phyloP scores from a whole-genome alignment of 2,113 vertebrate genomes.

The Eleginops maclovinus region DNA sequence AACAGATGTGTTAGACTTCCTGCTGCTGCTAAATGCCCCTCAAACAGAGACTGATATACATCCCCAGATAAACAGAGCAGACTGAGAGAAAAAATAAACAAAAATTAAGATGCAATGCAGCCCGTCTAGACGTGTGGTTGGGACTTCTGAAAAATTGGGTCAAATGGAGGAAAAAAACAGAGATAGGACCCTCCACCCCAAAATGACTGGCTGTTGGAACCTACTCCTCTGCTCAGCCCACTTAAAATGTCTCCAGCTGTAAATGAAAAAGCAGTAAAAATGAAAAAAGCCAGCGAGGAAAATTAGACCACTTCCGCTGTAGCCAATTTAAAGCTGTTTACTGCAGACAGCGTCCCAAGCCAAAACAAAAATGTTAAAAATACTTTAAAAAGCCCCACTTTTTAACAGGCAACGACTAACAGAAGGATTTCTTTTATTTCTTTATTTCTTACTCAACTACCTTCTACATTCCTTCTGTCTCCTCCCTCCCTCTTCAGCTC shows the following conservation, averaged over 20 bases:
- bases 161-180: conserved; percentile 39
- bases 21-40: conserved; percentile 64
- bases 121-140: conserved; percentile 41
- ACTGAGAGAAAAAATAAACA: conserved; percentile 37
- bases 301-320: conserved; percentile 57
- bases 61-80: conserved; percentile 36
- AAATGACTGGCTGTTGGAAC: conserved; percentile 28
- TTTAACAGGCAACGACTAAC: conserved; percentile 1
- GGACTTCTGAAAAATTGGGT: conserved; percentile 58
- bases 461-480: conserved; percentile 51
- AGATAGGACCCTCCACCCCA: conserved; percentile 38
- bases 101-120: conserved; percentile 20
- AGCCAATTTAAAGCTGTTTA: conserved; percentile 46
- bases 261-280: conserved; percentile 55
- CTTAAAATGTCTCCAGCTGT: conserved; percentile 64
- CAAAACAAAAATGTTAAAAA: conserved; percentile 19
- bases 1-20: conserved; percentile 80
- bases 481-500: conserved; percentile 48
- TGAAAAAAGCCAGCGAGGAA: conserved; percentile 51
- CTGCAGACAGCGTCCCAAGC: conserved; percentile 18
- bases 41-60: conserved; percentile 58
- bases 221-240: conserved; percentile 17
- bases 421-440: conserved; percentile 15
- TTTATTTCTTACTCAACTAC: conserved; percentile 31
- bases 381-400: conserved; percentile 7